Evolutionary conservation across 2,888 invertebrate genomes (phyloP), one percentile per base, ranked within the genome.

Genomic region (Melanchra persicariae): DNA sequence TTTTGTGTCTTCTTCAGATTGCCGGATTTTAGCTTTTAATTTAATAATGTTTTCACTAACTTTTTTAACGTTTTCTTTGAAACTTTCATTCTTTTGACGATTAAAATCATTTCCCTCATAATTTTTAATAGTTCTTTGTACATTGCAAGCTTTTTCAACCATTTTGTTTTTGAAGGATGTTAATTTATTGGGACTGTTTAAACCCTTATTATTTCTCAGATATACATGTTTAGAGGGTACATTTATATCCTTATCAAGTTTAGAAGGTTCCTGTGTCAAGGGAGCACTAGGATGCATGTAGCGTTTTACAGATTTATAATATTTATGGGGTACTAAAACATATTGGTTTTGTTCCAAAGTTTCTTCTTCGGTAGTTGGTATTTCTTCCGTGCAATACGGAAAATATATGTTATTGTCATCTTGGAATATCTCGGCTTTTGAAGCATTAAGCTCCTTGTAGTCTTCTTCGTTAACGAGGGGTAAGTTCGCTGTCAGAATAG

Each of bases 21-120:
- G 62, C 43, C 83, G 67, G 17, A 85, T 74, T 74, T 82, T 85
- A 43, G 82, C 72, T 66, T 87, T 90, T 19, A 89, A 67, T 72
- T 68, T 84, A 8, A 80, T 75, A 15, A 87, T 81, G 62, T 88
- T 87, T 6, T 82, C 77, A 40, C 83, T 77, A 7, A 86, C 77
- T 65, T 69, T 79, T 15, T 79, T 72, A 51, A 83, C 83, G 45
- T 79, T 85, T n/a, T 87, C 84, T 77, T 84, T 81, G 3, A 84
- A 68, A 55, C 73, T 73, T 73, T 54, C 65, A n/a, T 40, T 65
- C 19, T 70, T 68, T 45, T 76, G 34, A 51, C 52, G n/a, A n/a
- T 57, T 40, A 22, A 24, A 9, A 10, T 65, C 30, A 59, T 61
- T 51, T 7, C 4, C 12, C n/a, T n/a, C 30, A 10, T 49, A 4